A percentile compares a stretch with the other conserved stretches of the same genome.
These are phyloP conservation scores for Baccha elongata DNA, from an alignment of 2,888 invertebrate species.

Conservation along the genomic window DNA sequence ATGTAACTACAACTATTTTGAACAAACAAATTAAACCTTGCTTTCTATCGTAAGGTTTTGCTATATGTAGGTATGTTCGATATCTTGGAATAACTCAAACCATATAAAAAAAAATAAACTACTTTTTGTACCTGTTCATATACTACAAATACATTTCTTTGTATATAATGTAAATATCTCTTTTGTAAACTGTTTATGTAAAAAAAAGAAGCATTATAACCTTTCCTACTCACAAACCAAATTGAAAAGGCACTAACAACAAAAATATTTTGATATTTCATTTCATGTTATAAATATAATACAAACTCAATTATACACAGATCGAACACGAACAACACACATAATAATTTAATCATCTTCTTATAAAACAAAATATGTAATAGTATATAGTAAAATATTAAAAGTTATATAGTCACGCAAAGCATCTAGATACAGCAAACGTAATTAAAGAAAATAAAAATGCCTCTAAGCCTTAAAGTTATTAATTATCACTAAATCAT, in stretches of 20 bases:
- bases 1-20: neutral
- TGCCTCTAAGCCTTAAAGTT: slow-evolving; percentile 72
- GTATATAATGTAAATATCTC: slow-evolving; percentile 60
- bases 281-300: slow-evolving; percentile 27
- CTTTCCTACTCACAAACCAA: slow-evolving; percentile 32
- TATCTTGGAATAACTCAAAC: slow-evolving; percentile 32
- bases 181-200: slow-evolving; percentile 37
- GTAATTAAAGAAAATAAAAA: slow-evolving; percentile 20
- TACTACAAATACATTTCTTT: slow-evolving; percentile 45
- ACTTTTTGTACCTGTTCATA: slow-evolving; percentile 71
- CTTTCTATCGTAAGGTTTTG: neutral
- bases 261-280: slow-evolving; percentile 51
- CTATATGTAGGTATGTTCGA: neutral
- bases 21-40: neutral
- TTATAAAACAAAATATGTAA: slow-evolving; percentile 44
- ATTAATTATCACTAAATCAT: slow-evolving; percentile 50
- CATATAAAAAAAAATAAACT: slow-evolving; percentile 44
- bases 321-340: slow-evolving; percentile 10
- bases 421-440: slow-evolving; percentile 55
- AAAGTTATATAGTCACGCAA: slow-evolving; percentile 45
- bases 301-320: neutral
- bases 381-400: slow-evolving; percentile 45
- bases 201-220: slow-evolving; percentile 47
- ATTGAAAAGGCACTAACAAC: slow-evolving; percentile 30
- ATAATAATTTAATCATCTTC: slow-evolving; percentile 30